Base-by-base conservation (phyloP, 1,140 invertebrate species). In the Cephus cinctus region DNA sequence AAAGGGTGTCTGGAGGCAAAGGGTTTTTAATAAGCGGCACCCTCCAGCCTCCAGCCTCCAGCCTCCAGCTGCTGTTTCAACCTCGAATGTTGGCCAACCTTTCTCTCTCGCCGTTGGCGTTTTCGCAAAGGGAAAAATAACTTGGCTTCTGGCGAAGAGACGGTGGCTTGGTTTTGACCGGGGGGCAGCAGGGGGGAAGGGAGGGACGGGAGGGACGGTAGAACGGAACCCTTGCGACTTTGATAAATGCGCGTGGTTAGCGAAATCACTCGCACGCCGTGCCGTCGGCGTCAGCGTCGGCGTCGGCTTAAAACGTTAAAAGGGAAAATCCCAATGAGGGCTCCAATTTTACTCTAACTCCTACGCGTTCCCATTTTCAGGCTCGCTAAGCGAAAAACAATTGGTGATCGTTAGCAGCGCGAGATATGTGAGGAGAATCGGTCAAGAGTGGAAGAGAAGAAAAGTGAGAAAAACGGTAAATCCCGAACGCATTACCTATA, bases 201-300 rank as follows among this genome's bases (percentile, higher is more conserved):
- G 31, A 6, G 38, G 11, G 18, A 23, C 12, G 44, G 8, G 12
- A 9, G 18, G 27, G 39, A 23, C 15, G 42, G 21, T 50, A 52
- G 43, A 45, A 47, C 48, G 52, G 47, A 42, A 54, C 61, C 46
- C 52, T 55, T 44, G 27, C 14, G 34, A 36, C 34, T 36, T 36
- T 36, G 34, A 36, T 36, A 36, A 36, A 36, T 36, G 34, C 15
- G 14, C 0, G 11, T 9, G 4, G 8, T 36, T 36, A 36, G 8
- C 14, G 14, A 8, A 12, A 36, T 15, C 34, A 8, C 19, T 36
- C 19, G 34, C 19, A 36, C 34, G 11, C 5, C n/a, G n/a, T 11
- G 9, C 27, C 21, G 3, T 2, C 30, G 2, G 14, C 22, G 32
- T 23, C 15, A 5, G 3, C 36, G 9, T 30, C 27, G 27, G 3